Evolutionary conservation across 2,797 vertebrate species (phyloP).

Genomic region (Epinephelus malabaricus): DNA sequence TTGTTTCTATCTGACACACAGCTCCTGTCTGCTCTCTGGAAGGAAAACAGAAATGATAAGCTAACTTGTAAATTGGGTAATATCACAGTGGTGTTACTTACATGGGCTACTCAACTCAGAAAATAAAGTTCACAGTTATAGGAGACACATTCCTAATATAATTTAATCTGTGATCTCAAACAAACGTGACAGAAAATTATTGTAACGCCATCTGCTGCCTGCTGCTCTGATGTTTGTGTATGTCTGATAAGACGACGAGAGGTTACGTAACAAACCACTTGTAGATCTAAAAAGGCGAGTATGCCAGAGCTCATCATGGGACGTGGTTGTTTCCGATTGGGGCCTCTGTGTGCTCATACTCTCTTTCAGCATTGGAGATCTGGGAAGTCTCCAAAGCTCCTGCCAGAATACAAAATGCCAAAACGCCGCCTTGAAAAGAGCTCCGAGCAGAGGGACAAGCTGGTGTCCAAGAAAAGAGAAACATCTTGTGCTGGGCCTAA

Average conservation of each 20-base stretch:
- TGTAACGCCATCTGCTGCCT: slow-evolving; percentile 18
- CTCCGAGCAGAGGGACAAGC: slow-evolving; percentile 67
- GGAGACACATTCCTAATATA: background rate
- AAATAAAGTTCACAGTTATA: slow-evolving; percentile 1
- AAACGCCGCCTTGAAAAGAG: slow-evolving; percentile 65
- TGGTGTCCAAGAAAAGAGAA: slow-evolving; percentile 74
- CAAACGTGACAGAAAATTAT: slow-evolving; percentile 9
- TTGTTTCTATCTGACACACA: slow-evolving; percentile 46
- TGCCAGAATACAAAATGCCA: slow-evolving; percentile 80
- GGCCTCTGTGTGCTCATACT: slow-evolving; percentile 54
- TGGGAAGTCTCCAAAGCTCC: slow-evolving; percentile 75
- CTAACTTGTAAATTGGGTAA: slow-evolving; percentile 9
- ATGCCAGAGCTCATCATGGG: slow-evolving; percentile 64
- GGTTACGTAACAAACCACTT: slow-evolving; percentile 52
- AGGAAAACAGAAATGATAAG: slow-evolving; percentile 24
- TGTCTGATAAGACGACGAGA: slow-evolving; percentile 22
- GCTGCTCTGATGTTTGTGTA: slow-evolving; percentile 19
- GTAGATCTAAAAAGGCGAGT: slow-evolving; percentile 44
- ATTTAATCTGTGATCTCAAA: slow-evolving; percentile 13
- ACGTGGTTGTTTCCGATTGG: slow-evolving; percentile 60
- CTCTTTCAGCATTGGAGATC: slow-evolving; percentile 68
- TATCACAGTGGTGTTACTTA: background rate
- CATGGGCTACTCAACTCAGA: background rate
- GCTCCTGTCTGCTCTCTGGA: slow-evolving; percentile 33
- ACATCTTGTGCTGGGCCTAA: slow-evolving; percentile 79